Base-by-base conservation (phyloP, 2,888 invertebrate genomes). In the Ornithoptera alexandrae region DNA sequence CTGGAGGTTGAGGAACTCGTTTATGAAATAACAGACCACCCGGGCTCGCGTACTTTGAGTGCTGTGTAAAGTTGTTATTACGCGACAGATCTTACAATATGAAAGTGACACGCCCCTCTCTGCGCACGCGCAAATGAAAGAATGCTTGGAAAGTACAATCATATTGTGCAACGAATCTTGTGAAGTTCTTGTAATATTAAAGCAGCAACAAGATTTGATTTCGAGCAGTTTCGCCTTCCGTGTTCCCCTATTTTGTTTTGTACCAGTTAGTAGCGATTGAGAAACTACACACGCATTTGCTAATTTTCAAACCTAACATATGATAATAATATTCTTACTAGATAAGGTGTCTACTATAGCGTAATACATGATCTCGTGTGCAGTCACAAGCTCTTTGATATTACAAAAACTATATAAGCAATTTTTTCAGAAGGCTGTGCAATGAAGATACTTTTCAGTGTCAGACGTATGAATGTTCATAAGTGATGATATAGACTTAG, bases 141-240 rank as follows among this genome's bases (percentile, higher is more conserved):
- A 92, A 92, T 92, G 92, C 91, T 91, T 92, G 92, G 91, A 91
- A 89, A 85, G 83, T 84, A 83, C 89, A 89, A 92, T 92, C 92
- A 92, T 92, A 92, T 92, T 92, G 92, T 92, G 92, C 92, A 92
- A 89, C 91, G 85, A 92, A 92, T 92, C 92, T 90, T 92, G 92
- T 92, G 84, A 90, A 88, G 92, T 92, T 90, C 86, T 92, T 92
- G 92, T 92, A 92, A 92, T 92, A 92, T 92, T 92, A 80, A 91
- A 92, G 91, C 91, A 89, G 92, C 92, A 86, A 88, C 85, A 84
- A 85, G 84, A 88, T 87, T 87, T 88, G 79, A 85, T 87, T 91
- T 89, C 79, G 84, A 87, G 87, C 88, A 84, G 84, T 85, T 84
- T 80, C 83, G 89, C 90, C 87, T 89, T 90, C 86, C 90, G 88